These are phyloP conservation scores for Vidua chalybeata DNA, from an alignment of 2,113 vertebrate species.

Conservation along the genomic window DNA sequence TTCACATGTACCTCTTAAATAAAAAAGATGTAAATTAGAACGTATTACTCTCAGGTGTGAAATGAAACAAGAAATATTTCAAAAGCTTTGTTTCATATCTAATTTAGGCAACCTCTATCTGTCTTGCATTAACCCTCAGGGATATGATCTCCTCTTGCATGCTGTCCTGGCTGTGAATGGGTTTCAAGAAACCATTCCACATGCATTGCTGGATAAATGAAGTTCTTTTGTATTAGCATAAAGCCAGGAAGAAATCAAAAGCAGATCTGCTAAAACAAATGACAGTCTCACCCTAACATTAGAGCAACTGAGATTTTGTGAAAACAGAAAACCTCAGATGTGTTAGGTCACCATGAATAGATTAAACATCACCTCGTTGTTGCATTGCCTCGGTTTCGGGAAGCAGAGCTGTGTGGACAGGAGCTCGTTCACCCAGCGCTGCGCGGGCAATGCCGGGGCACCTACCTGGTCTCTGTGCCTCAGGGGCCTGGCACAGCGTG, in stretches of 20 bases:
- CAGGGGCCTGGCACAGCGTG: slow-evolving; percentile 72
- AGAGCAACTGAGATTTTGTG: slow-evolving; percentile 1
- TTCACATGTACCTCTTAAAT: slow-evolving; percentile 51
- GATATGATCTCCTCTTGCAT: background rate
- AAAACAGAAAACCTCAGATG: slow-evolving; percentile 37
- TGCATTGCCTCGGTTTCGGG: background rate
- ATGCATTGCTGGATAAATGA: background rate
- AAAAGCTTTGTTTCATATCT: slow-evolving; percentile 50
- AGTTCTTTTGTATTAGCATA: slow-evolving; percentile 16
- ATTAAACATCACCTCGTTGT: slow-evolving; percentile 29
- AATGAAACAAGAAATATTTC: slow-evolving; percentile 56
- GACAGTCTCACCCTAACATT: background rate
- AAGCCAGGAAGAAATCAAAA: slow-evolving; percentile 41
- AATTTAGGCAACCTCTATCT: background rate
- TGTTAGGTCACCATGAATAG: slow-evolving; percentile 10
- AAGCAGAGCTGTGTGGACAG: background rate
- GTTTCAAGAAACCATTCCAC: slow-evolving; percentile 9
- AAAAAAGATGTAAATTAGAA: slow-evolving; percentile 39
- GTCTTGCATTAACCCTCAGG: background rate
- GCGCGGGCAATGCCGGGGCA: background rate
- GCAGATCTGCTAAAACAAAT: slow-evolving; percentile 41
- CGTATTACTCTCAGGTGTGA: slow-evolving; percentile 41
- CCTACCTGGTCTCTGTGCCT: slow-evolving; percentile 79
- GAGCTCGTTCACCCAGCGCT: background rate
- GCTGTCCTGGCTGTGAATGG: slow-evolving; percentile 9